phyloP scores from a whole-genome alignment of 1,140 invertebrate genomes.

The Lepidurus apus region DNA sequence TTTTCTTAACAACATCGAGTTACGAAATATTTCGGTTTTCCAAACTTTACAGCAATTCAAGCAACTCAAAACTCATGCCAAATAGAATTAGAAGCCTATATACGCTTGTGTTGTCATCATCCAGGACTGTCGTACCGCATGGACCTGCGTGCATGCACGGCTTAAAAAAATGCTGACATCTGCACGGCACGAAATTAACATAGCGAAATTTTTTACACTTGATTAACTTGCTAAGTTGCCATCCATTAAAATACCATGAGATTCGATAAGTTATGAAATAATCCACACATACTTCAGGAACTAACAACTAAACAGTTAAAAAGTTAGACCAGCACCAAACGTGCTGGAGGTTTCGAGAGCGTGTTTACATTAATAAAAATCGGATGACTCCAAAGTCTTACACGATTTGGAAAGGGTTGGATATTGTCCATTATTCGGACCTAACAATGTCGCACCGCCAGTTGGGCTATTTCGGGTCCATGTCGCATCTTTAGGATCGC shows the following conservation, averaged over 20 bases:
- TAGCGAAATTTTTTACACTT: too few species aligned
- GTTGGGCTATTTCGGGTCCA: constrained; percentile 28
- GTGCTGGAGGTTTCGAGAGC: background rate
- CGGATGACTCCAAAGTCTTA: constrained; percentile 86
- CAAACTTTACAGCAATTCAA: too few species aligned
- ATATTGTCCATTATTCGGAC: constrained; percentile 50
- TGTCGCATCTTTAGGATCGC: constrained; percentile 22
- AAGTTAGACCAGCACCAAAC: background rate
- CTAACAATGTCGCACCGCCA: constrained; percentile 37
- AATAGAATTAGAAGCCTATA: too few species aligned
- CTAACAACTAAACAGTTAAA: background rate
- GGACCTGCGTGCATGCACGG: too few species aligned
- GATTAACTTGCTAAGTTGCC: background rate
- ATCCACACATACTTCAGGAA: background rate
- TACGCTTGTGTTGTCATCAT: too few species aligned
- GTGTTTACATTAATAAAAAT: constrained; percentile 74
- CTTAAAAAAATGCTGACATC: too few species aligned
- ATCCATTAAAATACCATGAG: background rate
- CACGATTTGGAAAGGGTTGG: constrained; percentile 81
- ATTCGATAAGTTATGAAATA: constrained; percentile 7
- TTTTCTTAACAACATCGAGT: too few species aligned
- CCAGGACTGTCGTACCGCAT: too few species aligned
- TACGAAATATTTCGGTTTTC: too few species aligned
- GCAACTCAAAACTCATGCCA: too few species aligned
- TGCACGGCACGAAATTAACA: too few species aligned